Evolutionary conservation across 2,888 invertebrate genomes (phyloP).

Genomic region (Poecilobothrus nobilitatus): DNA sequence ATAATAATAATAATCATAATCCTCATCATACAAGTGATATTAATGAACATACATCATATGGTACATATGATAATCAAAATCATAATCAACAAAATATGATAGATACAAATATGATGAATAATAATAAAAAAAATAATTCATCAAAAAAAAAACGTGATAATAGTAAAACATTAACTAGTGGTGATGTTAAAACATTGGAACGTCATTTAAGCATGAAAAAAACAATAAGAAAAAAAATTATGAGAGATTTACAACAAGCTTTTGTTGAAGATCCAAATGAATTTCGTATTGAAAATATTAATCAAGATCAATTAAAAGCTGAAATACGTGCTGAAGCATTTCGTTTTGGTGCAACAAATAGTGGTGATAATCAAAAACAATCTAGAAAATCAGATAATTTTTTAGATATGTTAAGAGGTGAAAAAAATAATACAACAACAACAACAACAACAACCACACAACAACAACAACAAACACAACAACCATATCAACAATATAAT

Average conservation of each 20-base stretch:
- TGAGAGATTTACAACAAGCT: constrained; percentile 70
- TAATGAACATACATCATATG: constrained; percentile 38
- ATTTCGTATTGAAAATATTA: constrained; percentile 59
- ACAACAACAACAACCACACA: constrained; percentile 27
- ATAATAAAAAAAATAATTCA: constrained; percentile 27
- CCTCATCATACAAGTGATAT: constrained; percentile 31
- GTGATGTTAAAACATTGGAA: constrained; percentile 65
- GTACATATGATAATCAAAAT: constrained; percentile 35
- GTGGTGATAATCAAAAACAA: constrained; percentile 37
- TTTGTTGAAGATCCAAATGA: constrained; percentile 65
- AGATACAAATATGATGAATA: not conserved
- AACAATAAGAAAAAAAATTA: constrained; percentile 75
- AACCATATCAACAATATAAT: constrained; percentile 25
- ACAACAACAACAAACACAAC: constrained; percentile 23
- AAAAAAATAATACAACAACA: constrained; percentile 34
- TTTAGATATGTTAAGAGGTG: constrained; percentile 59
- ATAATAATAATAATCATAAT: not conserved
- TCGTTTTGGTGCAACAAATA: constrained; percentile 47
- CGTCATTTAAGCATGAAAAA: constrained; percentile 81
- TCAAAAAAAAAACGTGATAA: constrained; percentile 55
- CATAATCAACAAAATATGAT: constrained; percentile 42
- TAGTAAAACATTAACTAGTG: constrained; percentile 56
- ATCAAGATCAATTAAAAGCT: constrained; percentile 58
- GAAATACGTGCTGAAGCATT: constrained; percentile 59
- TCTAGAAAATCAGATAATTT: constrained; percentile 49